Percentiles rank a stretch among this genome's conserved stretches.
These are phyloP conservation scores for Bambusicola thoracicus DNA, from an alignment of 2,113 vertebrate genomes.

Conservation along the genomic window DNA sequence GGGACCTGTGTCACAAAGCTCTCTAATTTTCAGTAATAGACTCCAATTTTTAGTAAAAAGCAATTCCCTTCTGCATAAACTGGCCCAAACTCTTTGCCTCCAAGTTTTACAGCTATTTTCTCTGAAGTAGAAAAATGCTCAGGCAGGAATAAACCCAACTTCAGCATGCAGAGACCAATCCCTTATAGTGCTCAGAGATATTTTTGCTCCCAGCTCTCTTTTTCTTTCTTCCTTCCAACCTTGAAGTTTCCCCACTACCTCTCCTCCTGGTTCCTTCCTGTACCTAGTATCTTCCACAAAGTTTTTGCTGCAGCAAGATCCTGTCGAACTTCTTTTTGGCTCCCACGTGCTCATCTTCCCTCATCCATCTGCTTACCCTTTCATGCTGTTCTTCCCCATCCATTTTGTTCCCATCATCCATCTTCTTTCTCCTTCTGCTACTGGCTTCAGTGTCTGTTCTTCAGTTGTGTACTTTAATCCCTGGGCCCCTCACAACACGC, in stretches of 20 bases:
- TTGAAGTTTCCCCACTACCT: background rate
- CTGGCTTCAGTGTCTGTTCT: background rate
- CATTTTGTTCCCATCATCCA: rapidly evolving
- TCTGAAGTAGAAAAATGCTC: background rate
- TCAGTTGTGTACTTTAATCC: background rate
- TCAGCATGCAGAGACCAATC: rapidly evolving
- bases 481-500: background rate
- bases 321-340: background rate
- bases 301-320: background rate
- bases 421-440: background rate
- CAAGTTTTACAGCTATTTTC: background rate
- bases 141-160: background rate
- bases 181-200: background rate
- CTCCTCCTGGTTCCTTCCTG: background rate
- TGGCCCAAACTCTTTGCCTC: background rate
- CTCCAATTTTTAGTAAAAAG: background rate
- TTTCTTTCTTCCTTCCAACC: background rate
- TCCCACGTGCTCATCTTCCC: background rate
- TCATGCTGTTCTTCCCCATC: background rate
- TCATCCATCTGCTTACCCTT: background rate
- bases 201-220: background rate
- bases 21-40: background rate
- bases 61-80: background rate
- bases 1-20: background rate
- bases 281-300: background rate